Conservation (phyloP, 2,888 invertebrate species). For the Omphaloscelis lunosa region DNA sequence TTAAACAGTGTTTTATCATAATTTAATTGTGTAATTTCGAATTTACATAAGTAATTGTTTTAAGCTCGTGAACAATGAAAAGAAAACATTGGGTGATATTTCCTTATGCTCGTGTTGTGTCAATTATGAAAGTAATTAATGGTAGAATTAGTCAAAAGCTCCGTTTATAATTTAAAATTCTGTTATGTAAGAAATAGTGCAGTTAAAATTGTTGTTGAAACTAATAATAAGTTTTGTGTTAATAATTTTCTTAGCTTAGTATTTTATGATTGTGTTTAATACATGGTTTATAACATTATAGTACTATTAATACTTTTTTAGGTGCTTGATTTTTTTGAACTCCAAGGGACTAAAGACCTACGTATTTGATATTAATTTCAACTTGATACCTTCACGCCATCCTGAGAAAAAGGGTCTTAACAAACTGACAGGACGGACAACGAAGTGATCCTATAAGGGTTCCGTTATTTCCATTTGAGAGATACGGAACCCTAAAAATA, state of each 20-base stretch:
- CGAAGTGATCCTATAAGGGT: too few species aligned
- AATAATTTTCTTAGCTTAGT: not conserved
- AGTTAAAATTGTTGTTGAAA: not conserved
- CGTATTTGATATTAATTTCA: too few species aligned
- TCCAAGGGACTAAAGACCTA: too few species aligned
- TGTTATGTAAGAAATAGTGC: not conserved
- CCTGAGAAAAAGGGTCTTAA: too few species aligned
- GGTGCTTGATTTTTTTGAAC: too few species aligned
- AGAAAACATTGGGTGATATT: slow-evolving; percentile 30
- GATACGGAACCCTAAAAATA: too few species aligned
- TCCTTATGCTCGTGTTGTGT: slow-evolving; percentile 16
- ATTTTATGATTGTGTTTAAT: slow-evolving; percentile 15
- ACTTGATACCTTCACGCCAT: too few species aligned
- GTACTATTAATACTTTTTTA: too few species aligned
- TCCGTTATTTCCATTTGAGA: too few species aligned
- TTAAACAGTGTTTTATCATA: slow-evolving; percentile 35
- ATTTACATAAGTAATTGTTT: slow-evolving; percentile 57
- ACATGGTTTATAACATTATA: not conserved
- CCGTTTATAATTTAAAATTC: not conserved
- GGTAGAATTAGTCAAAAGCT: not conserved
- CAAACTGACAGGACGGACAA: too few species aligned
- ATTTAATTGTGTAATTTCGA: slow-evolving; percentile 49
- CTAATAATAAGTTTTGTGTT: not conserved
- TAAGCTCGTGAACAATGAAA: slow-evolving; percentile 32
- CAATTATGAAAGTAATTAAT: slow-evolving; percentile 47